Evolutionary conservation across 2,888 invertebrate species (phyloP).

Genomic region (Onthophagus sagittarius): DNA sequence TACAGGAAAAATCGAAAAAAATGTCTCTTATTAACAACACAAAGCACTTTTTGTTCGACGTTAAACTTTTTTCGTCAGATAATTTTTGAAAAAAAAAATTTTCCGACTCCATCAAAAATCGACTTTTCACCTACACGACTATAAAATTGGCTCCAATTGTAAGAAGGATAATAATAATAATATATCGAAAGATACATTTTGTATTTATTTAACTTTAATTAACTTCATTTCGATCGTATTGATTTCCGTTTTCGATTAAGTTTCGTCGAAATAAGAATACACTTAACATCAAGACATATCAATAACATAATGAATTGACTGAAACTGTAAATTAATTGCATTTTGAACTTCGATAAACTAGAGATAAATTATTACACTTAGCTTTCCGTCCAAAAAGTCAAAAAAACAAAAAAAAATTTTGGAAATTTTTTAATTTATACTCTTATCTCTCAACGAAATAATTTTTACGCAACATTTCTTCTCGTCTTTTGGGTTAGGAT

Average conservation of each 20-base stretch:
- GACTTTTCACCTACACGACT: no score
- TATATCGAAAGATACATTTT: not conserved
- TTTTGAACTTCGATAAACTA: not conserved
- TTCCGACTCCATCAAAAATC: no score
- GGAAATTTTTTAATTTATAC: not conserved
- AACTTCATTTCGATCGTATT: no score
- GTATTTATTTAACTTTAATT: not conserved
- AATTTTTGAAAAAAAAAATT: no score
- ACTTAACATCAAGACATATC: not conserved
- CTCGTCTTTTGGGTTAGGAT: not conserved
- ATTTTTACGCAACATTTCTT: not conserved
- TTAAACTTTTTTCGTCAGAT: no score
- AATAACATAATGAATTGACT: not conserved
- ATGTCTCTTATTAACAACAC: no score
- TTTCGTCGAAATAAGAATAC: conserved; percentile 1
- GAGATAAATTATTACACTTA: not conserved
- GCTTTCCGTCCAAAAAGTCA: not conserved
- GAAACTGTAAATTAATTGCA: not conserved
- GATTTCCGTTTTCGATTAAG: not conserved
- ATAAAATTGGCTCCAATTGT: no score
- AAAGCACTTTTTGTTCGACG: no score
- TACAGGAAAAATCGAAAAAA: no score
- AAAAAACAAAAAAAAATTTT: not conserved
- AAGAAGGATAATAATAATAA: not conserved
- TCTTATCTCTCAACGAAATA: not conserved